A percentile compares a stretch with the other conserved stretches of the same genome.
Conservation (phyloP, 1,140 invertebrate genomes). For the Hesperophylax magnus region DNA sequence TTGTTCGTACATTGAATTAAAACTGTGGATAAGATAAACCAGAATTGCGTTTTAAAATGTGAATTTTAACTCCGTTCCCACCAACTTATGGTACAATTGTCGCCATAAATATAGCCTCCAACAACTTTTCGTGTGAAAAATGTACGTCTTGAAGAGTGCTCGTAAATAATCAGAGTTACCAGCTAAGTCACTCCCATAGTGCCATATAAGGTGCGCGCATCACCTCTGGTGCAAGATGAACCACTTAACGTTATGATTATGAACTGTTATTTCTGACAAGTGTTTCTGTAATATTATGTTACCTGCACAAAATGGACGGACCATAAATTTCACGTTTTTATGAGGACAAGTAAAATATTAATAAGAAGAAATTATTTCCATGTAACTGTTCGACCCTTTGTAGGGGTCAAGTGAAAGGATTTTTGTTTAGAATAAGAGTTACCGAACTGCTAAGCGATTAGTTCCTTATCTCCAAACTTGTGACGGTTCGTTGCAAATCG, state of each 20-base stretch:
- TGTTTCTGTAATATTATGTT: slow-evolving; percentile 19
- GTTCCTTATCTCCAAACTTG: no score
- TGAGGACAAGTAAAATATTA: no score
- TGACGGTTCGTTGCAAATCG: no score
- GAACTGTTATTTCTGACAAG: slow-evolving; percentile 28
- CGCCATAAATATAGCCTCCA: background rate
- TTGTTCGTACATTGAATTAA: no score
- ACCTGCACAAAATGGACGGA: background rate
- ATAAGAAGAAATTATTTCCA: no score
- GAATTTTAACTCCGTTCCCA: background rate
- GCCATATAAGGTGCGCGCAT: slow-evolving; percentile 48
- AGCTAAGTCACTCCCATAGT: slow-evolving; percentile 29
- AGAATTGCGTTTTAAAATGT: no score
- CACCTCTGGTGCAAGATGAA: slow-evolving; percentile 20
- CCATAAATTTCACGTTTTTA: slow-evolving; percentile 9
- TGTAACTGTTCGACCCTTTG: no score
- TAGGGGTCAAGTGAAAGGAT: no score
- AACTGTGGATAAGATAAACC: no score
- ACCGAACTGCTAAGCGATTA: no score
- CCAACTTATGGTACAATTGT: slow-evolving; percentile 11
- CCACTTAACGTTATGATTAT: slow-evolving; percentile 21
- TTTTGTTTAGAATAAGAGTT: no score
- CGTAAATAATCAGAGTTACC: slow-evolving; percentile 49
- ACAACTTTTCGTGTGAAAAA: slow-evolving; percentile 19
- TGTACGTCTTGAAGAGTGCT: background rate